phyloP scores from a whole-genome alignment of 2,113 vertebrate genomes.

The Mesocricetus auratus region DNA sequence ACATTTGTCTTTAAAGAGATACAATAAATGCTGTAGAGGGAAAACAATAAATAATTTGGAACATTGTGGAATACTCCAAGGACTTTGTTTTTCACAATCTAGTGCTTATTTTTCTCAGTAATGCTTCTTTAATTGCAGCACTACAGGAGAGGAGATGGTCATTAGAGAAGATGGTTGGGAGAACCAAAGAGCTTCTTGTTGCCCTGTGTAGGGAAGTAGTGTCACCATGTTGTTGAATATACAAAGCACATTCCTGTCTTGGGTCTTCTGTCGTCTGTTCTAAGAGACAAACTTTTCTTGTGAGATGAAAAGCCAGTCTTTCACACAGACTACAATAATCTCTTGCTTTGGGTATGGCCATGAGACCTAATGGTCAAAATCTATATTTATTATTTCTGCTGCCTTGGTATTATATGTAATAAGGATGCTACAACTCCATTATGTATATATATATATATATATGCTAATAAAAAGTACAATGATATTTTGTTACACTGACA shows the following conservation, averaged over 20 bases:
- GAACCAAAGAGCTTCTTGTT: accelerated
- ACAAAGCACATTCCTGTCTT: accelerated
- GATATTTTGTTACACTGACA: neutral
- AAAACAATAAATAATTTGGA: neutral
- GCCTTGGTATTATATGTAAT: neutral
- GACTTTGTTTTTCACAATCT: constrained; percentile 16
- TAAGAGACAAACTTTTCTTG: neutral
- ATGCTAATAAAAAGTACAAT: neutral
- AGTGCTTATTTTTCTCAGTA: neutral
- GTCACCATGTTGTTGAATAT: accelerated
- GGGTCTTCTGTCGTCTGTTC: neutral
- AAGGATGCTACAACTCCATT: neutral
- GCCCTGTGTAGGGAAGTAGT: accelerated
- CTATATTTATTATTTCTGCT: neutral
- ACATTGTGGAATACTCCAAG: neutral
- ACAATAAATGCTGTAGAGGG: neutral
- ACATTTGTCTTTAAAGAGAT: neutral
- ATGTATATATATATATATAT: no score
- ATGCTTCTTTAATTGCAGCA: neutral
- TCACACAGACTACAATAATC: neutral
- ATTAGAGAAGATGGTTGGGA: neutral
- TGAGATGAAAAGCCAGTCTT: neutral
- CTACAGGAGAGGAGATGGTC: neutral
- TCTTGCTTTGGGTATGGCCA: neutral
- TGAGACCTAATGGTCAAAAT: neutral